Evolutionary conservation across 2,113 vertebrate genomes (phyloP), one percentile per base, ranked within the genome.

Genomic region (Brienomyrus brachyistius): DNA sequence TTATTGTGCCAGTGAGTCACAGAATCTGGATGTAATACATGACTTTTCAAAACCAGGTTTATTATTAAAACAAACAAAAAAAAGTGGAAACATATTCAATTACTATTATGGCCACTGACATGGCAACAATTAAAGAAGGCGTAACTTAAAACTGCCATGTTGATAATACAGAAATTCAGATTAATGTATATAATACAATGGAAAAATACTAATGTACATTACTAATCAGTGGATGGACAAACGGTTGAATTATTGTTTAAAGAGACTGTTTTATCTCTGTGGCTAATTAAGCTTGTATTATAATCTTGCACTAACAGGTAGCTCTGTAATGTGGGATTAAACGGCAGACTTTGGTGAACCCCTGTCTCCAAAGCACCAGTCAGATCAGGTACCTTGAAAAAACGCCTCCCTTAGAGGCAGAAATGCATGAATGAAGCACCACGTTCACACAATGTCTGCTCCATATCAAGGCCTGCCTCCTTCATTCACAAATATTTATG

Each of bases 401-500:
- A 3, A 19, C 15, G 35, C 45, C 47, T 89, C 23, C 31, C 48
- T 35, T n/a, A 3, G 48, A 82, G 31, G 17, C 51, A 23, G 35
- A 40, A 90, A 86, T 43, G 51, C 88, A 89, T 91, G 91, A 91
- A 91, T 90, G 91, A 83, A 86, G 27, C 47, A 70, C 48, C 47
- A 47, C 11, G 48, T 62, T 80, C 43, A 82, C 51, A 87, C 19
- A 10, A 62, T 31, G 47, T 51, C 77, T 84, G 84, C 35, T 40
- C n/a, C 86, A 31, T 90, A 90, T 90, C 89, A 87, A 80, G 43
- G 91, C 51, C 54, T 70, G 62, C 31, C 48, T 84, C 85, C 4
- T 89, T 91, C 90, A 91, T 91, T 90, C 91, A 91, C 91, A 90
- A 90, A 90, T 89, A 91, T 90, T 90, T 87, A 90, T 88, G 88